Percentiles rank a stretch among this genome's conserved stretches.
phyloP scores from a whole-genome alignment of 2,113 vertebrate species.

The Dasyurus viverrinus region DNA sequence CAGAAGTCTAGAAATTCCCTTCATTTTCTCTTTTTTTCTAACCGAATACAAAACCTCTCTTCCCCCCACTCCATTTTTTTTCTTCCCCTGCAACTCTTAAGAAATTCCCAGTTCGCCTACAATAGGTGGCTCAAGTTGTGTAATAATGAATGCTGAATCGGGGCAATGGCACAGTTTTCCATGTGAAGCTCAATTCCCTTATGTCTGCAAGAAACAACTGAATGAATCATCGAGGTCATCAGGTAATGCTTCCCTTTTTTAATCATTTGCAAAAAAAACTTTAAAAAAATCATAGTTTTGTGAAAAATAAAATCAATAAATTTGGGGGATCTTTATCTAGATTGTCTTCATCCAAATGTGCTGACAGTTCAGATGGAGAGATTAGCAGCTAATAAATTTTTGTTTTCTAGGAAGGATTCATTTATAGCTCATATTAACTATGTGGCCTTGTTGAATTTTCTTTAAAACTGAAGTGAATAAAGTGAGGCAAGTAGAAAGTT shows the following conservation, averaged over 20 bases:
- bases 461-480: neutral
- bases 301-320: constrained; percentile 37
- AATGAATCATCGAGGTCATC: constrained; percentile 60
- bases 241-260: constrained; percentile 78
- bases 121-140: constrained; percentile 89
- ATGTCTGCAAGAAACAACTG: constrained; percentile 91
- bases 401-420: neutral
- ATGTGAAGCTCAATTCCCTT: constrained; percentile 89
- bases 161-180: constrained; percentile 85
- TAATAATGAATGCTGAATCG: constrained; percentile 83
- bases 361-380: neutral
- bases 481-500: neutral
- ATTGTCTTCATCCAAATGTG: neutral
- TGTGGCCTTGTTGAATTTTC: constrained; percentile 10
- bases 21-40: constrained; percentile 49
- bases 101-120: constrained; percentile 80
- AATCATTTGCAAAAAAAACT: constrained; percentile 6
- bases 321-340: neutral
- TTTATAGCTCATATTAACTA: constrained; percentile 16
- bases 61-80: neutral
- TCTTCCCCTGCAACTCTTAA: constrained; percentile 66
- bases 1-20: constrained; percentile 3
- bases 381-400: constrained; percentile 19
- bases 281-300: constrained; percentile 20
- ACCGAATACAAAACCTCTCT: neutral